Percentiles rank a stretch among this genome's conserved stretches.
phyloP scores from a whole-genome alignment of 37 sponge, comb jelly and placozoan genomes.

The Diacarnus erythraeanus region DNA sequence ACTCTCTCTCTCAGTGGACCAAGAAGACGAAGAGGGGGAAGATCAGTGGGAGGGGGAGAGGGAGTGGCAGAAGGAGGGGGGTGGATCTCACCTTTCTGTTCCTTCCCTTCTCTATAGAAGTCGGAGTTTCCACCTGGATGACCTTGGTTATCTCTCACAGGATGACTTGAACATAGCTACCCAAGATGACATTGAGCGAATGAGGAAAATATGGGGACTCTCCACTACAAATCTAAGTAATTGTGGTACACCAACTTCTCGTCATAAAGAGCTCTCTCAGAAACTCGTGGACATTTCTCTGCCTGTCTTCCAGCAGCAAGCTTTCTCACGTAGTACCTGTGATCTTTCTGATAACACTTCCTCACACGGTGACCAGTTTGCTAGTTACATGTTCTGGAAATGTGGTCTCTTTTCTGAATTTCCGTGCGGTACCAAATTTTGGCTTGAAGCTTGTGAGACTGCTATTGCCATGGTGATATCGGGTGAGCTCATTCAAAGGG shows the following conservation, averaged over 20 bases:
- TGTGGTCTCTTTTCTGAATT: constrained; percentile 50
- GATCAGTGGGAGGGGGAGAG: not conserved
- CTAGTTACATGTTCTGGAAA: constrained; percentile 50
- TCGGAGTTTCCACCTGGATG: constrained; percentile 18
- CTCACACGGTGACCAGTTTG: constrained; percentile 29
- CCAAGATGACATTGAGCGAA: not conserved
- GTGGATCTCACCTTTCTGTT: not conserved
- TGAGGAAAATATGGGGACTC: constrained; percentile 47
- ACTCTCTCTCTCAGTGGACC: constrained; percentile 8
- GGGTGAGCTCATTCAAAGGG: constrained; percentile 34
- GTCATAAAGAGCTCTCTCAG: constrained; percentile 24
- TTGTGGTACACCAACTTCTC: not conserved
- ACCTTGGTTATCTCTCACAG: constrained; percentile 32
- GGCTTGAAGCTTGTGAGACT: constrained; percentile 42
- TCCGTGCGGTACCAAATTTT: constrained; percentile 53
- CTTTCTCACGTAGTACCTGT: not conserved
- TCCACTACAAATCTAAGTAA: constrained; percentile 20
- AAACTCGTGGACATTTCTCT: constrained; percentile 36
- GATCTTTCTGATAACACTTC: not conserved
- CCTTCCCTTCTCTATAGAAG: not conserved
- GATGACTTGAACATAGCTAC: constrained; percentile 18
- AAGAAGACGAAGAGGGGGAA: not conserved
- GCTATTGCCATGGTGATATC: constrained; percentile 28
- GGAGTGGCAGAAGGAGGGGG: not conserved
- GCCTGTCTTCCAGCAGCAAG: constrained; percentile 20